Evolutionary conservation across 2,797 vertebrate species (phyloP).

Genomic region (Eidolon dupreanum): DNA sequence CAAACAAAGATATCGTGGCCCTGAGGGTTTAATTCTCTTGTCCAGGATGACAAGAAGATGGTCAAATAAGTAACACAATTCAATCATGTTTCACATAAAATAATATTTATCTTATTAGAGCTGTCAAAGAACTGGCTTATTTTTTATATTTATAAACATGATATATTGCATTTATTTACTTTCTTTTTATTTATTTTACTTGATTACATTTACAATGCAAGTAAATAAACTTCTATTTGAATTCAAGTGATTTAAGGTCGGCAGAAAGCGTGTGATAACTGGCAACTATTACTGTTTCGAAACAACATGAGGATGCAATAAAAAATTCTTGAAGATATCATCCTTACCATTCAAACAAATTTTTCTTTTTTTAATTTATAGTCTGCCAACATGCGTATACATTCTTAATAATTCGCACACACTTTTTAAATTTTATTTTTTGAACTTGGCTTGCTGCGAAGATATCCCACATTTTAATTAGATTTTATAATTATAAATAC

Average conservation of each 20-base stretch:
- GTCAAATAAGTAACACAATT: background rate
- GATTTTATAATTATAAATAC: background rate
- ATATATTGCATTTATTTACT: background rate
- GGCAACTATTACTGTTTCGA: background rate
- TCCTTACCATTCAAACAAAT: background rate
- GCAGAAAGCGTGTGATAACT: background rate
- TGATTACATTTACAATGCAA: background rate
- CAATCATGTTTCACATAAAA: background rate
- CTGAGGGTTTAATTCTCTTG: conserved; percentile 1
- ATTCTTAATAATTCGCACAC: background rate
- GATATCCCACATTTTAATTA: background rate
- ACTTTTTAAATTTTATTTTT: background rate
- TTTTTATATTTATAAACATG: background rate
- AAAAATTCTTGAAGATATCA: background rate
- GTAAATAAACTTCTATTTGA: background rate
- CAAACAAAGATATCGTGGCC: background rate
- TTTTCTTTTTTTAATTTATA: background rate
- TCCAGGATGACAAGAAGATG: conserved; percentile 10
- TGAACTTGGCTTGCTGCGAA: background rate
- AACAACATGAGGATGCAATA: background rate
- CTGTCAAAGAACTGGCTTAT: background rate
- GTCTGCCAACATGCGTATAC: background rate
- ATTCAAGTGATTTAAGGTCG: background rate
- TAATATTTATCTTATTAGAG: conserved; percentile 19
- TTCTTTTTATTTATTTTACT: background rate